A percentile compares a stretch with the other conserved stretches of the same genome.
Evolutionary conservation across 2,797 vertebrate genomes (phyloP).

Genomic region (Remorina albescens): DNA sequence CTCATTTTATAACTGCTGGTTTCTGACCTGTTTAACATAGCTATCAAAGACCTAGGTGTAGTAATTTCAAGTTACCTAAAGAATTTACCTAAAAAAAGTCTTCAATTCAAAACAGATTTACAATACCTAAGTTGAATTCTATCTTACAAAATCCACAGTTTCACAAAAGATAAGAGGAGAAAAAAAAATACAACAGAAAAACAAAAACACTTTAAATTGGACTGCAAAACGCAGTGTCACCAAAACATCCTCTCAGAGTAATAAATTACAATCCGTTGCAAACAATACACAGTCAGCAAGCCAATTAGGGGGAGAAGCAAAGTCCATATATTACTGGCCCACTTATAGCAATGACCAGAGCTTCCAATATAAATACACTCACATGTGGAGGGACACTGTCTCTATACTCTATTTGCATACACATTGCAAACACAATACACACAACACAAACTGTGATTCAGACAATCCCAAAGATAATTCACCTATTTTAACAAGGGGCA

Average conservation of each 20-base stretch:
- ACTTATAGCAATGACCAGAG: constrained; percentile 48
- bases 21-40: not conserved
- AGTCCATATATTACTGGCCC: constrained; percentile 58
- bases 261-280: constrained; percentile 75
- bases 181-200: constrained; percentile 49
- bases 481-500: constrained; percentile 70
- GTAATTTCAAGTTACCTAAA: constrained; percentile 13
- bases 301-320: constrained; percentile 68
- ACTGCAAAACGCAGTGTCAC: constrained; percentile 64
- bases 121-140: constrained; percentile 38
- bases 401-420: constrained; percentile 1
- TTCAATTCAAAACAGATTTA: constrained; percentile 30
- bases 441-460: constrained; percentile 42
- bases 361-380: constrained; percentile 31
- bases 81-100: constrained; percentile 5
- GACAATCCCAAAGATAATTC: constrained; percentile 54
- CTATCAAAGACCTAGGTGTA: no score
- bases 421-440: constrained; percentile 14
- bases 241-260: constrained; percentile 55
- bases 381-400: constrained; percentile 5
- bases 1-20: not conserved
- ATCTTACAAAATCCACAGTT: constrained; percentile 23
- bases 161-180: constrained; percentile 11
- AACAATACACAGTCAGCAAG: constrained; percentile 67
- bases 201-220: constrained; percentile 73